A percentile compares a stretch with the other conserved stretches of the same genome.
Conservation (phyloP, 2,797 vertebrate genomes). For the Darevskia nairensis region DNA sequence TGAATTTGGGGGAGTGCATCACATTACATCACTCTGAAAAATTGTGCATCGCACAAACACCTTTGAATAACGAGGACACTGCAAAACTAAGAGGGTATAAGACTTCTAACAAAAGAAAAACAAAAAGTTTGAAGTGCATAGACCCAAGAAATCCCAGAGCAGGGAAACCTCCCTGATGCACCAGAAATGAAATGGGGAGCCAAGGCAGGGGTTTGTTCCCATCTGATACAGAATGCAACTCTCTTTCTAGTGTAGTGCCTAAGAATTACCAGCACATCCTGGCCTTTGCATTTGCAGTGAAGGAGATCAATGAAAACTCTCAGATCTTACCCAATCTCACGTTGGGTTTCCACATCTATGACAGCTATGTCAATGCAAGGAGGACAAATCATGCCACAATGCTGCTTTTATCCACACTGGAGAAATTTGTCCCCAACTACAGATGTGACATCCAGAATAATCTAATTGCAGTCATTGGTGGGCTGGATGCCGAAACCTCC, state of each 20-base stretch:
- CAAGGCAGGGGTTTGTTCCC: too few species aligned
- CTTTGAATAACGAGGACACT: too few species aligned
- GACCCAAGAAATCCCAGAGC: too few species aligned
- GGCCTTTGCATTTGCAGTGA: slow-evolving; percentile 1
- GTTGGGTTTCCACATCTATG: slow-evolving; percentile 5
- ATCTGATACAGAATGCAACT: not conserved
- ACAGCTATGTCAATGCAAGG: not conserved
- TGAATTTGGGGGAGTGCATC: too few species aligned
- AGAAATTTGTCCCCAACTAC: not conserved
- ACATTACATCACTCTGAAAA: too few species aligned
- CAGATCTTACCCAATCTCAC: not conserved
- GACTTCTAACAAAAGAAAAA: too few species aligned
- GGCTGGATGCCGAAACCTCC: not conserved
- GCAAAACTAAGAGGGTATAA: too few species aligned
- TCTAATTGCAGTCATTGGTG: not conserved
- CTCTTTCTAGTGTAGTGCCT: not conserved
- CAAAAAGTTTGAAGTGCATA: too few species aligned
- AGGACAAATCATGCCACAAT: not conserved
- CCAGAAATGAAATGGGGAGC: too few species aligned
- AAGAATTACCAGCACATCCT: slow-evolving; percentile 14
- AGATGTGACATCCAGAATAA: not conserved
- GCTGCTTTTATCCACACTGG: not conserved
- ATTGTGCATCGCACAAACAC: too few species aligned
- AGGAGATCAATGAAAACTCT: slow-evolving; percentile 8
- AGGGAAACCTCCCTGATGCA: not conserved